Evolutionary conservation across 2,888 invertebrate species (phyloP), one percentile per base, ranked within the genome.

Genomic region (Aproaerema taeniolella): DNA sequence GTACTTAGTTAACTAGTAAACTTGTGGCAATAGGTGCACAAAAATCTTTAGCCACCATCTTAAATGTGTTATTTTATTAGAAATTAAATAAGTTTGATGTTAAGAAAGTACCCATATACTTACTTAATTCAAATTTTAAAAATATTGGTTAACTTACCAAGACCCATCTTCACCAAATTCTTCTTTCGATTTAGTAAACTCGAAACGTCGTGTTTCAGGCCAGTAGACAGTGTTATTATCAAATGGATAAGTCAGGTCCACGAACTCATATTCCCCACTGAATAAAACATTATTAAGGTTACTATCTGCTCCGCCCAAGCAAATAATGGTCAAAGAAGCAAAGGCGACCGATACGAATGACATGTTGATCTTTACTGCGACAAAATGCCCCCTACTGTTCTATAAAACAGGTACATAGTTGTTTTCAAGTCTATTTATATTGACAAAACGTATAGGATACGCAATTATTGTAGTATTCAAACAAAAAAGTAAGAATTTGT

Each of bases 301-400:
- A 36, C 37, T 55, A n/a, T n/a, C n/a, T n/a, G n/a, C n/a, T n/a
- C n/a, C n/a, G n/a, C n/a, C n/a, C n/a, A n/a, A n/a, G n/a, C n/a
- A n/a, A n/a, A n/a, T 38, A 13, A 38, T 25, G 26, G n/a, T n/a
- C n/a, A n/a, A n/a, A n/a, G n/a, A n/a, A n/a, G n/a, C n/a, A 30
- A 54, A 54, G 41, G 44, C 54, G 35, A 53, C 41, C 38, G 37
- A 17, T 39, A 38, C 8, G 15, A 24, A 10, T n/a, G 50, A 52
- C 69, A 70, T 70, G 40, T 43, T 41, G 50, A 32, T 41, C 31
- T n/a, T n/a, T n/a, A n/a, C n/a, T n/a, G n/a, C n/a, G n/a, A n/a
- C n/a, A n/a, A n/a, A n/a, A n/a, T n/a, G n/a, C n/a, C n/a, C 6
- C 29, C 7, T 14, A 30, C 29, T 24, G 2, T 2, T 20, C 4